Evolutionary conservation across 2,113 vertebrate genomes (phyloP), one percentile per base, ranked within the genome.

Genomic region (Pterocles gutturalis): DNA sequence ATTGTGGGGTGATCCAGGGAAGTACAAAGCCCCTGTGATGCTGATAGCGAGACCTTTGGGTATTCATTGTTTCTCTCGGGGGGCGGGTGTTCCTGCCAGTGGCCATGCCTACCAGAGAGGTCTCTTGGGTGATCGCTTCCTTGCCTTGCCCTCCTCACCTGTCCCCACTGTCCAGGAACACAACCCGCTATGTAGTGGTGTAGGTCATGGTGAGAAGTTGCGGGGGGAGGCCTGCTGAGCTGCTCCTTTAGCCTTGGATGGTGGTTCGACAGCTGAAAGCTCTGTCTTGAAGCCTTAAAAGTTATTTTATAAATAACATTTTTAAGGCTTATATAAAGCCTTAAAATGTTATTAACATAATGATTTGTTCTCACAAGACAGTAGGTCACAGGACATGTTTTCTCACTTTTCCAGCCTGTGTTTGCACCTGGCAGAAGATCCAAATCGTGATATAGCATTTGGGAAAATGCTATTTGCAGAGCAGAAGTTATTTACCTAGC

Each of bases 111-210:
- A 64, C 28, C 0, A 0, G 34, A 81, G 17, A 65, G 43, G 12
- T 64, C 64, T 64, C 55, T 48, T 61, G 45, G 29, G 13, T 36
- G 38, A 67, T 13, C 5, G 5, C 64, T 87, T 71, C n/a, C 22
- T 86, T 92, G 38, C 13, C 53, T 73, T 58, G 20, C 2, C 26
- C 38, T 88, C 19, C 26, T 70, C 31, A 8, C 12, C 45, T 53
- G 21, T 31, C 7, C 21, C 7, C 10, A 36, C 17, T 0, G 0
- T 58, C 17, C 5, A 3, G 58, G 49, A 13, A 57, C 6, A 7
- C 0, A 5, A 51, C 41, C 19, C 69, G 14, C 4, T 29, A 0
- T 1, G 5, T 13, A 29, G 31, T 1, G 0, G 4, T 24, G 33
- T 72, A 71, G 67, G 80, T 22, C n/a, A 43, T 1, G 3, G 13